Evolutionary conservation across 1,140 invertebrate species (phyloP), one percentile per base, ranked within the genome.

Genomic region (Onthophagus taurus): DNA sequence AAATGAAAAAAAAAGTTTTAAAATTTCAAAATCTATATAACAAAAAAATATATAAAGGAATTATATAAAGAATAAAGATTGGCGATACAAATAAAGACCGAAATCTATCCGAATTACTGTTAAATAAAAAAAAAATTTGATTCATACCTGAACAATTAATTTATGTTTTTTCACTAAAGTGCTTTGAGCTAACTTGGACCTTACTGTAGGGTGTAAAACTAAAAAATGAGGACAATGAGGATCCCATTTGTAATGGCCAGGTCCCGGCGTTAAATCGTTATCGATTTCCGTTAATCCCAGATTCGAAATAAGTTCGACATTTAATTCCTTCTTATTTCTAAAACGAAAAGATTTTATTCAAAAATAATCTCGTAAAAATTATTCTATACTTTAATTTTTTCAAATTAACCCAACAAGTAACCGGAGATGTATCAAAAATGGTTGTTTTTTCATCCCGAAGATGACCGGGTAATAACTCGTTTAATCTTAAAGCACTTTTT

Each of bases 391-490:
- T 72, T n/a, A 74, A 65, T 61, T 81, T 79, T 42, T 76, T 78
- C 0, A 74, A 76, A 60, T 87, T 87, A 1, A 86, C 73, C 83
- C 83, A 86, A 45, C 81, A 82, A 0, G 78, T 81, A 4, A 83
- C 72, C 0, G 77, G 70, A 0, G 75, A 69, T 36, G 73, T 71
- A 21, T 75, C 68, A 2, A 75, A 67, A 9, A 71, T 71, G 1
- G 68, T 71, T 11, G 80, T 67, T 34, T 74, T 72, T 30, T 78
- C 76, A 47, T 80, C 76, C 31, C 78, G 72, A 38, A 86, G 58
- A 59, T 83, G 82, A 6, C 57, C 47, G 1, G 83, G 83, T 9
- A 86, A 61, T 14, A 85, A 57, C 24, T 83, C 70, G 4, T 76
- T 77, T 51, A 78, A 64, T 2, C 69, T 70, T n/a, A 78, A 67